Conservation (phyloP, 2,888 invertebrate genomes). For the Drosophila neonasuta region DNA sequence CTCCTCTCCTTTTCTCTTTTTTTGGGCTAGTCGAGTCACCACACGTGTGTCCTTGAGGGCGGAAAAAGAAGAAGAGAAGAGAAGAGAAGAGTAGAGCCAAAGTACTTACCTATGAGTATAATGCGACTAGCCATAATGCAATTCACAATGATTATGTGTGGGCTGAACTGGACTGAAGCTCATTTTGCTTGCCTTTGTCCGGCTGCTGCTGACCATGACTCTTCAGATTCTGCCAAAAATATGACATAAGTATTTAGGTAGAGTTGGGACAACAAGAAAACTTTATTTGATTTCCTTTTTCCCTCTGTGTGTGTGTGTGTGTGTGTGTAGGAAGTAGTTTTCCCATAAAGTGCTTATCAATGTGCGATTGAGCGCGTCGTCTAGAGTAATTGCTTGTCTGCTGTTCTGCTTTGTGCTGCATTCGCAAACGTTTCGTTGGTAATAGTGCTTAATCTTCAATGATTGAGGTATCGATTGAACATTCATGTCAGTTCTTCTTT, state of each 20-base stretch:
- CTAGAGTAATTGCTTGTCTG: neutral
- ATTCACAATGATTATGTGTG: constrained; percentile 39
- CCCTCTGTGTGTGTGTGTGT: neutral
- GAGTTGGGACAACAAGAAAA: neutral
- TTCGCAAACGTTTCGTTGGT: neutral
- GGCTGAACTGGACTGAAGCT: constrained; percentile 3
- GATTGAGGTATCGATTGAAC: too few species aligned
- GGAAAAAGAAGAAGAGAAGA: constrained; percentile 66
- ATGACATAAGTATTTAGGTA: neutral
- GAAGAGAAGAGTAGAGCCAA: neutral
- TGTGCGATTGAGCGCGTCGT: neutral
- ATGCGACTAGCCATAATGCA: constrained; percentile 29
- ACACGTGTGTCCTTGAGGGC: constrained; percentile 55
- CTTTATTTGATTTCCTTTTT: neutral
- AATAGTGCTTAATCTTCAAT: too few species aligned
- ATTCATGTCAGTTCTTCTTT: too few species aligned
- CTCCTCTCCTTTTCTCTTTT: neutral
- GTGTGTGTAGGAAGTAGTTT: neutral
- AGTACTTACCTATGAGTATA: constrained; percentile 1
- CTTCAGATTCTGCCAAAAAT: neutral
- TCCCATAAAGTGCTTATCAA: neutral
- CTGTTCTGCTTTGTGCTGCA: neutral
- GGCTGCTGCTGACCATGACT: constrained; percentile 26
- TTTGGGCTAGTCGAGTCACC: constrained; percentile 29
- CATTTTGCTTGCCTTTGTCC: too few species aligned